Base-by-base conservation (phyloP, 2,797 vertebrate genomes). In the Poecilia picta region DNA sequence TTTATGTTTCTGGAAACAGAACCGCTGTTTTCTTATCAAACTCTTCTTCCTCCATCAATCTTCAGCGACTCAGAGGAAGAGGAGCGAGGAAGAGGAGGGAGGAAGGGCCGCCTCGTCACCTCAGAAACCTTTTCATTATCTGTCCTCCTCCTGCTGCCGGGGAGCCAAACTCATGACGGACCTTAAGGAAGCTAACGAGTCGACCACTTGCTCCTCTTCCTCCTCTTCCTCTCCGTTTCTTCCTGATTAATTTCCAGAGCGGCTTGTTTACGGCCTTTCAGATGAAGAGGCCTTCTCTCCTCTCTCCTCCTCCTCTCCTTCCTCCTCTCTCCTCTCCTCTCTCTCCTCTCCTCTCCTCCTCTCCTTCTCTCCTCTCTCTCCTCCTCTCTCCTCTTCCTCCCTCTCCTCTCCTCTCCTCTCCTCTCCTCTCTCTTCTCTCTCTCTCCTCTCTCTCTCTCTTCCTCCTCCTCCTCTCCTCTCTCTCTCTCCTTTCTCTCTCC, bases 91-190 rank as follows among this genome's bases (percentile, higher is more conserved):
- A 84, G 85, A n/a, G n/a, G n/a, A n/a, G n/a, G n/a, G n/a, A n/a
- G n/a, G n/a, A n/a, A n/a, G n/a, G 83, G 83, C 83, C 75, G 75
- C 39, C 74, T 72, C 46, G 86, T 91, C 88, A 94, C 87, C 88
- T 89, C 89, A 55, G 78, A 82, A 92, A 91, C 89, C 84, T 88
- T 85, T 92, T 89, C 82, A 92, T 89, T 89, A 88, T 71, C 83
- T 74, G 49, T 87, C 90, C 90, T 85, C 87, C 86, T 76, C 81
- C 82, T 72, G 78, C 86, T 84, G 81, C 83, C 87, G 89, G 72
- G 81, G 83, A 87, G 81, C 85, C 80, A 81, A 81, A 83, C 89
- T 87, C 85, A 41, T 89, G 91, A 92, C 88, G 83, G 92, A 91
- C 87, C 83, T 79, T 94, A 91, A 88, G 82, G 89, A 82, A 68